Conservation (phyloP, 1,140 invertebrate species). For the Drosophila pseudoananassae region DNA sequence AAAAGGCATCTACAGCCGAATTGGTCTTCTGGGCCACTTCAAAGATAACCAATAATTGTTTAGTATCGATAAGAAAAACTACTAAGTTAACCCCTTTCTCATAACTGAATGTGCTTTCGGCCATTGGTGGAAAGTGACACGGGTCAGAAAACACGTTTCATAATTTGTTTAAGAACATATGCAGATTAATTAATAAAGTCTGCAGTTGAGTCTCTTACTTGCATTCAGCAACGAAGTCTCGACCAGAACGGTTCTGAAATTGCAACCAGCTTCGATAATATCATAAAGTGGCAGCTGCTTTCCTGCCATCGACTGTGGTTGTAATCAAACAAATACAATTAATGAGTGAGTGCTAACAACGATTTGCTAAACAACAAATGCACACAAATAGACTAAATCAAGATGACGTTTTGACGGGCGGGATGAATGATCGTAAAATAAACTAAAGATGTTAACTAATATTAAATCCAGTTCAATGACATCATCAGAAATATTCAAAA, state of each 20-base stretch:
- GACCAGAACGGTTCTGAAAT: slow-evolving; percentile 8
- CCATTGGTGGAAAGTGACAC: slow-evolving; percentile 4
- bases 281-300: slow-evolving; percentile 23
- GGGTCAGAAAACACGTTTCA: background rate
- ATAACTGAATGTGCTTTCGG: background rate
- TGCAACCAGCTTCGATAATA: slow-evolving; percentile 6
- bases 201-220: background rate
- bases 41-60: slow-evolving; percentile 14
- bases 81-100: background rate
- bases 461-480: background rate
- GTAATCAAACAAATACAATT: slow-evolving; percentile 25
- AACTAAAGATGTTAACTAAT: background rate
- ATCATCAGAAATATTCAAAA: background rate
- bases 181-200: slow-evolving; percentile 26
- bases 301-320: background rate
- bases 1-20: background rate
- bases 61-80: slow-evolving; percentile 12
- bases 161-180: background rate
- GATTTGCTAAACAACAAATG: slow-evolving; percentile 19
- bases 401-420: background rate
- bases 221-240: slow-evolving; percentile 21
- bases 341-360: slow-evolving; percentile 34
- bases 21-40: background rate
- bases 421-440: background rate
- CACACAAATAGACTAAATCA: slow-evolving; percentile 8